Base-by-base conservation (phyloP, 2,888 invertebrate species). In the Melanostoma mellinum region DNA sequence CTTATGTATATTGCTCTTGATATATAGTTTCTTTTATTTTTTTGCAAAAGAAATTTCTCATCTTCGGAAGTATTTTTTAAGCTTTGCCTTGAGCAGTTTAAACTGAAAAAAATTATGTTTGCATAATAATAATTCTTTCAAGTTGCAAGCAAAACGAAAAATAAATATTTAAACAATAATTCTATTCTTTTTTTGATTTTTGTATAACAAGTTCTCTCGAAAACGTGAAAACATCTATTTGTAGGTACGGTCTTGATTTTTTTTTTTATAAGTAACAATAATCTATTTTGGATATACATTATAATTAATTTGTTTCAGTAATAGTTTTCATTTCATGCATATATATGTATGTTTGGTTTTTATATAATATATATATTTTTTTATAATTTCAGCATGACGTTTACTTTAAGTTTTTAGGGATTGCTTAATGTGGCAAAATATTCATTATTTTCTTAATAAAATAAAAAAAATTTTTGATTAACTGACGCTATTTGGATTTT, bases 181-280 rank as follows among this genome's bases (percentile, higher is more conserved):
- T 69, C 38, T 60, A 68, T 60, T 52, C 6, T 69, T 53, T 53
- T 53, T 58, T 67, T 65, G 65, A 32, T 63, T 73, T 73, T 74
- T 74, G 33, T 48, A 50, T 75, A 79, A 84, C 60, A 75, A 60
- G 78, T 84, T 84, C 38, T 65, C 75, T 84, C 79, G 71, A 84
- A 84, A 84, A 78, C 74, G 75, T 65, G 73, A 82, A 79, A 74
- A 79, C 81, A 73, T 81, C 42, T 75, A 69, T 58, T 61, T 65
- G 55, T 75, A 84, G 84, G 84, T 84, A 84, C 84, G 75, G 79
- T 84, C 55, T 84, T 78, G 61, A 72, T 82, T 79, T 84, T 58
- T 79, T 75, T 67, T 67, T 75, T 72, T 79, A 67, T 75, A 75
- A 69, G 55, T 79, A 84, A 78, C 75, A 84, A 78, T 77, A 82